Evolutionary conservation across 2,888 invertebrate genomes (phyloP).

Genomic region (Prionchulus punctatus): DNA sequence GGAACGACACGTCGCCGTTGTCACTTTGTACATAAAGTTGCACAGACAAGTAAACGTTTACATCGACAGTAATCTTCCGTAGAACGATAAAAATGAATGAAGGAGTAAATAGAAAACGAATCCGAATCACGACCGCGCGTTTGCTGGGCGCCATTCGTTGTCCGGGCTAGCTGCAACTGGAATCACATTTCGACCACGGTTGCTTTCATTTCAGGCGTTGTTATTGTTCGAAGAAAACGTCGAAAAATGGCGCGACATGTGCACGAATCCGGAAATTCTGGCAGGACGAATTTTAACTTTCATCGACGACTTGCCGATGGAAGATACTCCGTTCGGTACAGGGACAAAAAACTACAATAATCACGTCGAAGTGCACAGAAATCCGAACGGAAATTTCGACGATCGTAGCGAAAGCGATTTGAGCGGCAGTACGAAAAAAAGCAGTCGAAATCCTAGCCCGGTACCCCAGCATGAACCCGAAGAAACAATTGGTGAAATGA

Average conservation of each 20-base stretch:
- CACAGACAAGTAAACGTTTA: not conserved
- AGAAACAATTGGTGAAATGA: too few species aligned
- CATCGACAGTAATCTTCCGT: not conserved
- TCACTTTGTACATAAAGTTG: not conserved
- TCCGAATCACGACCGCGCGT: too few species aligned
- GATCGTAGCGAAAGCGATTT: too few species aligned
- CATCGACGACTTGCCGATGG: too few species aligned
- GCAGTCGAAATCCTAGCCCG: too few species aligned
- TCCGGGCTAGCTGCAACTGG: not conserved
- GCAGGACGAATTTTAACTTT: not conserved
- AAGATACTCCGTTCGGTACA: too few species aligned
- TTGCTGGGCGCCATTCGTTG: too few species aligned
- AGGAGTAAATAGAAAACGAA: not conserved
- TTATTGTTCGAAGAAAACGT: not conserved
- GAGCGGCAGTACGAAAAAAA: too few species aligned
- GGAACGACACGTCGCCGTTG: constrained; percentile 2
- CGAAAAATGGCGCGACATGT: not conserved
- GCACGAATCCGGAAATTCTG: not conserved
- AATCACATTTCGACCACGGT: not conserved
- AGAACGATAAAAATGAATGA: not conserved
- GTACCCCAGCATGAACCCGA: too few species aligned
- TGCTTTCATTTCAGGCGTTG: not conserved
- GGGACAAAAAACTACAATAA: too few species aligned
- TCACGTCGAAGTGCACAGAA: too few species aligned
- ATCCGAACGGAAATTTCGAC: too few species aligned